Evolutionary conservation across 2,888 invertebrate species (phyloP).

Genomic region (Cantharis nigra): DNA sequence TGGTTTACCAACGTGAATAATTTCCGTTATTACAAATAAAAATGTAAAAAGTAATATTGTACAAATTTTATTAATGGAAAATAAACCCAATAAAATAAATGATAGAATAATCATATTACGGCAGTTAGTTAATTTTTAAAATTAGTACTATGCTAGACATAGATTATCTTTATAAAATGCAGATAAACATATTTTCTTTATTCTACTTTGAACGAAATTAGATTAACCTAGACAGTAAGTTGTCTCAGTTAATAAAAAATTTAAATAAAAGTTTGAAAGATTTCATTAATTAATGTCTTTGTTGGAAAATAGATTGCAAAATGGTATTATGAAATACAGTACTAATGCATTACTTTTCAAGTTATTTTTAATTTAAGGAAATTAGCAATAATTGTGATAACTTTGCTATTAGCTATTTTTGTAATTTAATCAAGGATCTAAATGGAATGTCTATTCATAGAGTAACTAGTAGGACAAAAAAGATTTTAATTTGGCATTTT

Average conservation of each 20-base stretch:
- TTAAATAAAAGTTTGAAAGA: background rate
- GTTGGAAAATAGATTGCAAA: background rate
- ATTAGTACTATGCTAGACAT: background rate
- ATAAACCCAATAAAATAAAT: background rate
- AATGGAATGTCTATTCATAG: conserved; percentile 21
- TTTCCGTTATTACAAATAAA: no score
- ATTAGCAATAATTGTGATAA: background rate
- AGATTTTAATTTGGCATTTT: conserved; percentile 26
- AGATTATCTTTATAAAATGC: background rate
- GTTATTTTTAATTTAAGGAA: background rate
- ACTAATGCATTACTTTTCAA: background rate
- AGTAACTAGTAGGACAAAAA: conserved; percentile 18
- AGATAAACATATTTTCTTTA: background rate
- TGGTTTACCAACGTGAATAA: no score
- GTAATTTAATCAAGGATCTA: background rate
- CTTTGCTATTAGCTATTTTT: background rate
- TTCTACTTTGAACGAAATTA: background rate
- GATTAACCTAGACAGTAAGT: background rate
- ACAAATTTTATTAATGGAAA: background rate
- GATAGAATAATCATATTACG: background rate
- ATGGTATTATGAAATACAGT: background rate
- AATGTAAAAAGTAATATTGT: background rate
- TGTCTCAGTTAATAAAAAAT: background rate
- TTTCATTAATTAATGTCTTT: background rate
- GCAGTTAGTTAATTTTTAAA: background rate